A percentile compares a stretch with the other conserved stretches of the same genome.
Evolutionary conservation across 2,113 vertebrate genomes (phyloP).

Genomic region (Paedocypris sp.): DNA sequence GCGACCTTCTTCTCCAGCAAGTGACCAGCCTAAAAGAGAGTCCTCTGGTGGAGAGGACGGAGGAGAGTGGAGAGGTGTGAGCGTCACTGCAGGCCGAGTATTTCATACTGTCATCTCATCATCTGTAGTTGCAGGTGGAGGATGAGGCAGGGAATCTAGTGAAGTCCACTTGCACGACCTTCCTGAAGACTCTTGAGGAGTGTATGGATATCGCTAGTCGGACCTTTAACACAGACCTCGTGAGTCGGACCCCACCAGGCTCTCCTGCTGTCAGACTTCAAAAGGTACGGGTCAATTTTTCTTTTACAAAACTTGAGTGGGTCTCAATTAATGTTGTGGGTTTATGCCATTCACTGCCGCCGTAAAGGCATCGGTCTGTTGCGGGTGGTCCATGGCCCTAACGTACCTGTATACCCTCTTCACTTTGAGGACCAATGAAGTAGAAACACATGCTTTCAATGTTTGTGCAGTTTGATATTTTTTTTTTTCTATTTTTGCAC

Average conservation of each 20-base stretch:
- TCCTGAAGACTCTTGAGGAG: conserved; percentile 91
- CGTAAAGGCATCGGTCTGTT: too few species aligned
- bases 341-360: too few species aligned
- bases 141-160: conserved; percentile 77
- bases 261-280: conserved; percentile 76
- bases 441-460: not conserved
- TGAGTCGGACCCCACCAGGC: conserved; percentile 70
- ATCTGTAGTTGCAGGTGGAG: conserved; percentile 62
- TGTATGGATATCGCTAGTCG: conserved; percentile 93
- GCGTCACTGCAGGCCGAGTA: conserved; percentile 58
- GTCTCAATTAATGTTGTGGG: too few species aligned
- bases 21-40: conserved; percentile 77
- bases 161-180: conserved; percentile 89
- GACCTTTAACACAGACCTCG: conserved; percentile 73
- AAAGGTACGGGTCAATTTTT: too few species aligned
- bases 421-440: too few species aligned
- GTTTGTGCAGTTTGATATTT: not conserved
- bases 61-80: conserved; percentile 45
- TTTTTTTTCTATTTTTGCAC: conserved; percentile 28
- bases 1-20: conserved; percentile 95
- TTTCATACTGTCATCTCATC: too few species aligned
- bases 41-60: conserved; percentile 38
- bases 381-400: too few species aligned
- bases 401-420: too few species aligned
- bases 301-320: too few species aligned